Evolutionary conservation across 1,140 invertebrate genomes (phyloP).

Genomic region (Panulirus ornatus): DNA sequence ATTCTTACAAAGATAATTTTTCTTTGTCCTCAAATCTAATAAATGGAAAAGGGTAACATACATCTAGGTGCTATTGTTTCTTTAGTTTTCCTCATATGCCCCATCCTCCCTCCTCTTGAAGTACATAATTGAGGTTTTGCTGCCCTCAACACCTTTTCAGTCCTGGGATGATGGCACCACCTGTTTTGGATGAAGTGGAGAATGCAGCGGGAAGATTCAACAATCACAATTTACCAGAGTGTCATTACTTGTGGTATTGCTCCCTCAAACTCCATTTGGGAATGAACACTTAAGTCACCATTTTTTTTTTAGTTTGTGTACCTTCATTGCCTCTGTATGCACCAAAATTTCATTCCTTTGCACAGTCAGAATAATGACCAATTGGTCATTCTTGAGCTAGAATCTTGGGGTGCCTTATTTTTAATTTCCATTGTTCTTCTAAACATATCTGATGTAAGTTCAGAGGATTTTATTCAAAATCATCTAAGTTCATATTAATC

Average conservation of each 20-base stretch:
- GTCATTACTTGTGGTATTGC: conserved; percentile 26
- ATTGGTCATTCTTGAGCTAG: conserved; percentile 62
- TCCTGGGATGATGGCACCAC: conserved; percentile 51
- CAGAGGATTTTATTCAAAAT: neutral
- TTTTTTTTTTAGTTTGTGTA: neutral
- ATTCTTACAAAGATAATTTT: neutral
- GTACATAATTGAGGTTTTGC: neutral
- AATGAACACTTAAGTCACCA: conserved; percentile 39
- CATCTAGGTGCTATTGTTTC: neutral
- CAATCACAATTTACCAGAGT: neutral
- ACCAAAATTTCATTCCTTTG: conserved; percentile 60
- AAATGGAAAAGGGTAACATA: neutral
- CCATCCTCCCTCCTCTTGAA: neutral
- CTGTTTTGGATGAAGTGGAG: conserved; percentile 46
- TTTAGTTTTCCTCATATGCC: neutral
- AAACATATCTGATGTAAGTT: neutral
- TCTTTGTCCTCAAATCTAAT: conserved; percentile 21
- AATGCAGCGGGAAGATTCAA: conserved; percentile 46
- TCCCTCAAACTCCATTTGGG: conserved; percentile 33
- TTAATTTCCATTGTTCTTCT: conserved; percentile 32
- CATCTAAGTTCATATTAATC: neutral
- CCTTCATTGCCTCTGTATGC: conserved; percentile 53
- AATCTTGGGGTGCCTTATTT: conserved; percentile 48
- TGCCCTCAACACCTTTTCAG: conserved; percentile 46
- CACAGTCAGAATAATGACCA: conserved; percentile 29